Base-by-base conservation (phyloP, 2,888 invertebrate genomes). In the Hypsopygia costalis region DNA sequence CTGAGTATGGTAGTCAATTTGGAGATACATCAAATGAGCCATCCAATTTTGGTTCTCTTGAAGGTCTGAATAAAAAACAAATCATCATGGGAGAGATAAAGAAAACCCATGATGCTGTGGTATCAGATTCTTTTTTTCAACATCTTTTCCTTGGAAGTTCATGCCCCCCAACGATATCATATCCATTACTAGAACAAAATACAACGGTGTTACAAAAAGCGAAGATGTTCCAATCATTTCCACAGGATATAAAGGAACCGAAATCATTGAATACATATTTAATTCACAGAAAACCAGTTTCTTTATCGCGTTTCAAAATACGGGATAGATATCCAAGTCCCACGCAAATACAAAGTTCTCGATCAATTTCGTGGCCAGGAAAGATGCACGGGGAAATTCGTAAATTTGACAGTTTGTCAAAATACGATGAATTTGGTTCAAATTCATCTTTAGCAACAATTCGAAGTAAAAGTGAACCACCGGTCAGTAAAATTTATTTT, bases 121-220 rank as follows among this genome's bases (percentile, higher is more conserved):
- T 92, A 44, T 90, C 91, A 0, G 90, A 94, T 62, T 89, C 90
- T 0, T 94, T 94, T 62, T 94, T 94, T 55, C 94, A 93, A 69
- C 91, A 93, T 70, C 83, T 94, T 11, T 92, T 94, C 57, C 70
- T 94, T 25, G 80, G 92, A 41, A 90, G 91, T 47, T 54, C 81
- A 11, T 52, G 47, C 28, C 43, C 55, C 8, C 62, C 71, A 22
- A 54, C 56, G 8, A 35, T 57, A 52, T 48, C 71, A 46, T 69
- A 65, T 53, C 62, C 71, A 8, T 47, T 62, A 34, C 52, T 71
- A 6, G 78, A 83, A 31, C 88, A 88, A 46, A 90, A 82, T 48
- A 90, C 92, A 1, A 90, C 92, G 37, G 92, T 95, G 10, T 76
- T 92, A 35, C 93, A 94, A 64, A 93, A 92, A 65, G 92, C 94